Conservation (phyloP, 2,888 invertebrate genomes). For the Cheilosia soror region DNA sequence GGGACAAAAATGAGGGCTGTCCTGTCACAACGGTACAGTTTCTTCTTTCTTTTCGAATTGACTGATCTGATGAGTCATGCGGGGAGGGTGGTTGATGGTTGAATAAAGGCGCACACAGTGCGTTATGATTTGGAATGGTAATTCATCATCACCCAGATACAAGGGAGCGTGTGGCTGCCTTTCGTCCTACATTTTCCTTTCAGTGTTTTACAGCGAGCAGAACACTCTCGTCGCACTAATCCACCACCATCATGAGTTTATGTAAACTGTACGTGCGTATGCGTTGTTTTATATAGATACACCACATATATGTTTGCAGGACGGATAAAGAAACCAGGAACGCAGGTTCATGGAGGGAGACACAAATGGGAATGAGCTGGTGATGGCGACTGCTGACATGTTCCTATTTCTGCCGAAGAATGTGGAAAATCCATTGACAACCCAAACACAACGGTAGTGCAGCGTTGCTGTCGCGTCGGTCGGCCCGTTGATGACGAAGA, state of each 20-base stretch:
- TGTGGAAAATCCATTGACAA: conserved; percentile 71
- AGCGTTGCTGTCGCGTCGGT: background rate
- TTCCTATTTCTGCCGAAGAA: conserved; percentile 66
- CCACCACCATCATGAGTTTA: conserved; percentile 28
- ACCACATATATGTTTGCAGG: conserved; percentile 14
- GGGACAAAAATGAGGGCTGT: conserved; percentile 51
- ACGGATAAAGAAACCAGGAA: conserved; percentile 15
- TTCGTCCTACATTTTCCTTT: conserved; percentile 61
- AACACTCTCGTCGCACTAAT: conserved; percentile 34
- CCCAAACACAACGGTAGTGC: conserved; percentile 40
- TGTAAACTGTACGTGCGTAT: conserved; percentile 38
- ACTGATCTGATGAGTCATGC: conserved; percentile 62
- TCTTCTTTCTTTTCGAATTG: conserved; percentile 37
- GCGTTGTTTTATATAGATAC: conserved; percentile 48
- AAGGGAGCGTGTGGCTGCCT: conserved; percentile 40
- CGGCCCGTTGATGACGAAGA: conserved; percentile 20
- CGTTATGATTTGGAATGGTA: conserved; percentile 64
- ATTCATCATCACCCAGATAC: conserved; percentile 66
- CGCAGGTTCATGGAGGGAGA: conserved; percentile 21
- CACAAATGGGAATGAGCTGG: conserved; percentile 22
- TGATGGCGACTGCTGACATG: conserved; percentile 38
- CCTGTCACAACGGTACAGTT: conserved; percentile 38
- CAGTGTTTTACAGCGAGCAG: conserved; percentile 18
- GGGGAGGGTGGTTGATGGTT: conserved; percentile 6
- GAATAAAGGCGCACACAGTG: conserved; percentile 42